A percentile compares a stretch with the other conserved stretches of the same genome.
phyloP scores from a whole-genome alignment of 2,797 vertebrate genomes.

The Atherinosoma microstoma region DNA sequence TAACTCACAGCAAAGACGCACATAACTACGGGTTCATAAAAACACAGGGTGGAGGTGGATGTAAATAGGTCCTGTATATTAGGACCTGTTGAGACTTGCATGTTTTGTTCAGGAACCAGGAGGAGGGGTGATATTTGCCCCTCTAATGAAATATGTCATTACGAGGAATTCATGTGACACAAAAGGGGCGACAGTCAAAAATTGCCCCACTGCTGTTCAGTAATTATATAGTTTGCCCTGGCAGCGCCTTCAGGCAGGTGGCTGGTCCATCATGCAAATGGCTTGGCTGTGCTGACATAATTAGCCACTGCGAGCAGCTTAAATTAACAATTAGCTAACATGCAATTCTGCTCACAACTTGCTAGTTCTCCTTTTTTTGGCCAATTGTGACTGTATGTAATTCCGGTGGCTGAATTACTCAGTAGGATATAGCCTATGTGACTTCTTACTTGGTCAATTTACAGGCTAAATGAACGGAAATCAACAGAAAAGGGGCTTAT shows the following conservation, averaged over 20 bases:
- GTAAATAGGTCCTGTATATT: constrained; percentile 86
- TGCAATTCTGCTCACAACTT: constrained; percentile 95
- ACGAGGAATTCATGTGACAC: constrained; percentile 99
- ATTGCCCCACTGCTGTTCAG: constrained; percentile 99
- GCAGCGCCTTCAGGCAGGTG: constrained; percentile 98
- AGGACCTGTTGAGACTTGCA: constrained; percentile 90
- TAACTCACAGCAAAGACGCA: constrained; percentile 75
- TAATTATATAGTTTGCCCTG: constrained; percentile 99
- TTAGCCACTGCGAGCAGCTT: constrained; percentile 96
- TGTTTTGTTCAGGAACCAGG: constrained; percentile 88
- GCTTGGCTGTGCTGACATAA: constrained; percentile 96
- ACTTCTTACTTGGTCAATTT: constrained; percentile 91
- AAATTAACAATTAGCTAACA: constrained; percentile 99
- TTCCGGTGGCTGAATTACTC: constrained; percentile 90
- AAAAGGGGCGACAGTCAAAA: constrained; percentile 99
- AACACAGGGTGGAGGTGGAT: constrained; percentile 79
- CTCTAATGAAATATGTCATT: constrained; percentile 99
- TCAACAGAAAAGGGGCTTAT: constrained; percentile 44
- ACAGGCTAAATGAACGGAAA: constrained; percentile 69
- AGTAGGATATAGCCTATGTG: constrained; percentile 81
- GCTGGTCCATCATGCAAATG: constrained; percentile 99
- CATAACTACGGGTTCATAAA: constrained; percentile 74
- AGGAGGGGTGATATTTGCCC: constrained; percentile 96
- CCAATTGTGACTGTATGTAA: constrained; percentile 85
- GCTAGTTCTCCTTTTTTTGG: constrained; percentile 91